These are phyloP conservation scores for Microtus pennsylvanicus DNA, from an alignment of 2,113 vertebrate genomes.

Conservation along the genomic window DNA sequence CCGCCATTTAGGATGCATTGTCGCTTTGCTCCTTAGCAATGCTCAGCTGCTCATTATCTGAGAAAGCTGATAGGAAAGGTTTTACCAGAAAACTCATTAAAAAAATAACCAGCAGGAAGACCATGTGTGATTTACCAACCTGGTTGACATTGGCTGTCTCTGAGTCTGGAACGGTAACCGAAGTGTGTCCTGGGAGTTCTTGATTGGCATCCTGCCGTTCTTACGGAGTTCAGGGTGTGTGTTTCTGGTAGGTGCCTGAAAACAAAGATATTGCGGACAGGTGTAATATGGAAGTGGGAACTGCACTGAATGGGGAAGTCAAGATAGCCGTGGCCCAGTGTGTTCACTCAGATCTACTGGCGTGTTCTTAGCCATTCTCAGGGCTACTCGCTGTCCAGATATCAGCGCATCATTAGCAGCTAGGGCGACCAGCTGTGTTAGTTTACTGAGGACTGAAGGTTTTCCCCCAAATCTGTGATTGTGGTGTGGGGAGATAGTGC, in stretches of 20 bases:
- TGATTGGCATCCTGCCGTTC: rapidly evolving
- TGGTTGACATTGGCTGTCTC: not conserved
- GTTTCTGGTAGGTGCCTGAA: not conserved
- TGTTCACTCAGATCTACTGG: rapidly evolving
- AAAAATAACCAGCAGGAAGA: not conserved
- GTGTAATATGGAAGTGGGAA: too few species aligned
- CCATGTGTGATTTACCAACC: not conserved
- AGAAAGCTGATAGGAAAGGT: not conserved
- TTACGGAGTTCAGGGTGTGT: rapidly evolving
- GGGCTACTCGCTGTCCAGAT: conserved; percentile 23
- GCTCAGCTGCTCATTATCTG: not conserved
- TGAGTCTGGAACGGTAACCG: not conserved
- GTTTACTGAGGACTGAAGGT: not conserved
- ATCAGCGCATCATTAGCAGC: not conserved
- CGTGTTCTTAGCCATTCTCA: not conserved
- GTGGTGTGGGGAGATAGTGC: not conserved
- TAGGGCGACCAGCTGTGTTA: too few species aligned
- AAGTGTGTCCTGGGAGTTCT: conserved; percentile 14
- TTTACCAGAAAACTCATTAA: not conserved
- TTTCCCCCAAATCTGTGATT: not conserved
- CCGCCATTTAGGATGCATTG: not conserved
- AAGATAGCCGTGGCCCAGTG: not conserved
- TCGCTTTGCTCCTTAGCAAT: not conserved
- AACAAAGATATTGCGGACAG: not conserved
- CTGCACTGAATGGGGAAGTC: not conserved